Evolutionary conservation across 2,113 vertebrate genomes (phyloP).

Genomic region (Psittacara wagleri): DNA sequence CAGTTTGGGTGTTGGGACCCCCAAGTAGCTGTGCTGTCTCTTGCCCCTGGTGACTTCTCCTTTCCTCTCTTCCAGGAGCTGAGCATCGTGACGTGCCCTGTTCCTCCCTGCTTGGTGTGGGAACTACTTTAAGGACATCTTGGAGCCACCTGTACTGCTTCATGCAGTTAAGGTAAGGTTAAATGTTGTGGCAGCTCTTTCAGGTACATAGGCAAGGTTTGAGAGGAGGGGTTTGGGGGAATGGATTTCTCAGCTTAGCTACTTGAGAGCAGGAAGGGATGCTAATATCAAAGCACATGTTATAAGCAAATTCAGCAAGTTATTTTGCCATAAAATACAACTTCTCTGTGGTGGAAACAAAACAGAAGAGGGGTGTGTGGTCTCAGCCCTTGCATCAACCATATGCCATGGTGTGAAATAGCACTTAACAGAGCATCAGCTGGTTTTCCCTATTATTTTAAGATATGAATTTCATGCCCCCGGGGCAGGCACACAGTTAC

Average conservation of each 20-base stretch:
- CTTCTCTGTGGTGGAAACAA: neutral
- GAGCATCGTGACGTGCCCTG: neutral
- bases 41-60: neutral
- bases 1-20: fast-evolving
- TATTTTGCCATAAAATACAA: neutral
- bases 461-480: neutral
- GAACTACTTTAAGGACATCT: neutral
- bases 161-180: constrained; percentile 71
- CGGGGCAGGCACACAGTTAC: neutral
- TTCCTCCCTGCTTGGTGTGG: neutral
- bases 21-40: neutral
- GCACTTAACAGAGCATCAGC: neutral
- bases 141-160: constrained; percentile 57
- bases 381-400: neutral
- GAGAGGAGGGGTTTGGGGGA: neutral
- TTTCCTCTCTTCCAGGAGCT: constrained; percentile 29
- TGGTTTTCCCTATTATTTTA: neutral
- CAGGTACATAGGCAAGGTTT: neutral
- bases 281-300: neutral
- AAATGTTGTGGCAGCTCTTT: neutral
- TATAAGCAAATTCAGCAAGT: neutral
- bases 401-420: neutral
- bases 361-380: neutral
- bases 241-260: neutral
- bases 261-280: neutral